Evolutionary conservation across 2,113 vertebrate genomes (phyloP), one percentile per base, ranked within the genome.

Genomic region (Larimichthys crocea): DNA sequence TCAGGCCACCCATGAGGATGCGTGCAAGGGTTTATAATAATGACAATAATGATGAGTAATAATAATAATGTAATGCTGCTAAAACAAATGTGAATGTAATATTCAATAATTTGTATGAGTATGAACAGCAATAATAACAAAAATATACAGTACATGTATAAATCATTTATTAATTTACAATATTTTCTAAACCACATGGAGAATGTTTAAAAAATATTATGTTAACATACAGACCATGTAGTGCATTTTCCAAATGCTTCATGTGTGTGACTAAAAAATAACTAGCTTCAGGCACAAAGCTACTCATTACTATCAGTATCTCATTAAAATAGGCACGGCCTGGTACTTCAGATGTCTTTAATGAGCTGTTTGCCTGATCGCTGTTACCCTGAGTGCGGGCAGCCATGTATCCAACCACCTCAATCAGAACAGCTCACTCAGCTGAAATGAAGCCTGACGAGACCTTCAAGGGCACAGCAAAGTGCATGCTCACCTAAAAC

Each of bases 261-360:
- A 3, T 64, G 17, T 22, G 12, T 67, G 63, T 40, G 61, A 50
- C 52, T 61, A 65, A 48, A 52, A 55, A 29, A 64, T 15, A 40
- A 59, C n/a, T 9, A 1, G 57, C 84, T 64, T 62, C 59, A 48
- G 80, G 66, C 71, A 7, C 16, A 4, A 22, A 59, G 42, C 66
- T 61, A 3, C 76, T 72, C 3, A 5, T 71, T 48, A n/a, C 64
- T 48, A 55, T 73, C 80, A 48, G 55, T 24, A n/a, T 73, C 76
- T 83, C 76, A 74, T 83, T 85, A 74, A 87, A 85, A 82, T 48
- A 53, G 52, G 0, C 59, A 57, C 49, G 52, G 75, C 49, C 71
- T 70, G 67, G 15, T 84, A 60, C 74, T 0, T 70, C 52, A 17
- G 74, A 62, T 70, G 66, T 15, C 46, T 76, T 26, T 83, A 85